Percentiles rank a stretch among this genome's conserved stretches.
Evolutionary conservation across 2,113 vertebrate species (phyloP).

Genomic region (Sturnus vulgaris): DNA sequence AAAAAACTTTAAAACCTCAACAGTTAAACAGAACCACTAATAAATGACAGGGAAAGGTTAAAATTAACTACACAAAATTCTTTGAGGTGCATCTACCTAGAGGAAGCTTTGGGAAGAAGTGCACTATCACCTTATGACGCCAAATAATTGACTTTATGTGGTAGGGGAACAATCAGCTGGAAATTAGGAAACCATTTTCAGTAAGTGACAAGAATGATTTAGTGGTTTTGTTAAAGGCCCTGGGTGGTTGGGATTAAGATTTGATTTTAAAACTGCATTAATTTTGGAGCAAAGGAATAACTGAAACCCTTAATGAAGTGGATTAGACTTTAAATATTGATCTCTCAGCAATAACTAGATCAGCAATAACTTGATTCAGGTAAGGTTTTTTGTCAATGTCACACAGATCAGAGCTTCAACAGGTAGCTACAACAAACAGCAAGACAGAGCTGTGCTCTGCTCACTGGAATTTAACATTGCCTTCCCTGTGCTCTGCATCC

Average conservation of each 20-base stretch:
- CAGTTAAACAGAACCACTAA: neutral
- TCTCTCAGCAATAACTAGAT: neutral
- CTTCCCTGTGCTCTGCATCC: neutral
- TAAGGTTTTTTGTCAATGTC: neutral
- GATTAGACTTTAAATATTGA: neutral
- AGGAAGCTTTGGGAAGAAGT: neutral
- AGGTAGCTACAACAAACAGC: neutral
- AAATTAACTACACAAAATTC: neutral
- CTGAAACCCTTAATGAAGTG: neutral
- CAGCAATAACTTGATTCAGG: neutral
- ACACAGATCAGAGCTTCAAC: neutral
- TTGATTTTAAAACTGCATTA: neutral
- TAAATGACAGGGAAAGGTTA: neutral
- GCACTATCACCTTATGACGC: neutral
- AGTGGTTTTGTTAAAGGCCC: neutral
- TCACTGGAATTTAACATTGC: neutral
- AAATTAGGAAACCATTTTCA: neutral
- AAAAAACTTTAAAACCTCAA: neutral
- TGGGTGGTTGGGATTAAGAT: neutral
- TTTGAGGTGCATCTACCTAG: neutral
- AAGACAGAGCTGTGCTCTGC: neutral
- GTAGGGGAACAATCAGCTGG: neutral
- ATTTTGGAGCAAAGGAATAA: neutral
- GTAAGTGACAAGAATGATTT: neutral
- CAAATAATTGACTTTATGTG: neutral